These are phyloP conservation scores for Metopia argyrocephala DNA, from an alignment of 2,888 invertebrate species.

Conservation along the genomic window DNA sequence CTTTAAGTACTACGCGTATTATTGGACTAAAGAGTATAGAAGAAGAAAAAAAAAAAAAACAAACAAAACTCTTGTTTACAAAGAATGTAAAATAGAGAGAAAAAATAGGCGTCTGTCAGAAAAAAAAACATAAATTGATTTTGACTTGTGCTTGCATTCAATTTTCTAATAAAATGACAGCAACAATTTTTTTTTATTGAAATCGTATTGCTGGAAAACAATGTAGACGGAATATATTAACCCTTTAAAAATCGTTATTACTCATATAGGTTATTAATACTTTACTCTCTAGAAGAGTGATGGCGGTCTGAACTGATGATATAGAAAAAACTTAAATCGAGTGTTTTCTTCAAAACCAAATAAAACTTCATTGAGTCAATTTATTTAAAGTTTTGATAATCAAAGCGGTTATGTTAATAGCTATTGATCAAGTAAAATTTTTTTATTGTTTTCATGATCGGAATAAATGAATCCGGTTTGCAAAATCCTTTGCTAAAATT, in stretches of 20 bases:
- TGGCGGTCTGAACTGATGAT: too few relatives aligned
- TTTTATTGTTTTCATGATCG: too few relatives aligned
- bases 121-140: slow-evolving; percentile 34
- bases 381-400: too few relatives aligned
- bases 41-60: neutral
- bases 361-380: too few relatives aligned
- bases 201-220: neutral
- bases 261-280: neutral
- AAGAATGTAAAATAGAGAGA: slow-evolving; percentile 8
- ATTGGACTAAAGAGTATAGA: neutral
- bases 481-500: too few relatives aligned
- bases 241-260: neutral
- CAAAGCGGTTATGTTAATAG: too few relatives aligned
- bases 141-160: slow-evolving; percentile 50
- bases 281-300: too few relatives aligned
- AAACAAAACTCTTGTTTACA: slow-evolving; percentile 33
- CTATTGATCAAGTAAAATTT: too few relatives aligned
- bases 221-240: slow-evolving; percentile 8
- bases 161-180: slow-evolving; percentile 40
- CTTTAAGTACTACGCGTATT: neutral
- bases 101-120: slow-evolving; percentile 18
- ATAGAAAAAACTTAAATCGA: too few relatives aligned
- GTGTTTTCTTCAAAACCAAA: too few relatives aligned
- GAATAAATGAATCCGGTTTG: too few relatives aligned
- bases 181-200: neutral